phyloP scores from a whole-genome alignment of 2,113 vertebrate species.

The Oryzias celebensis region DNA sequence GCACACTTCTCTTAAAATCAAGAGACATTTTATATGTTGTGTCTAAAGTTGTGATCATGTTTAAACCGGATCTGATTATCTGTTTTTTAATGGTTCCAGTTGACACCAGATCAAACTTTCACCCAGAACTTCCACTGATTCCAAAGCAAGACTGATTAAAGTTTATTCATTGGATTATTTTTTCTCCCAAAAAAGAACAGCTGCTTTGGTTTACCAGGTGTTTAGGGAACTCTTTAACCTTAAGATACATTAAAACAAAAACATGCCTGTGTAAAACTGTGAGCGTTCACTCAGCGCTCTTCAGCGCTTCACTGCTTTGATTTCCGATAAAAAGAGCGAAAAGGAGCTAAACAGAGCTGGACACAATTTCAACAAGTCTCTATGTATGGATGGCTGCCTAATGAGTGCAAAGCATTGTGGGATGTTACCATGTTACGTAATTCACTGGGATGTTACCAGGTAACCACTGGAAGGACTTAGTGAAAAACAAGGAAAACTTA shows the following conservation, averaged over 20 bases:
- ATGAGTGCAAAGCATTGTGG: conserved; percentile 55
- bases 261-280: neutral
- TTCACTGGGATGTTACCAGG: conserved; percentile 23
- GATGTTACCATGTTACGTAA: conserved; percentile 4
- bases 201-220: conserved; percentile 4
- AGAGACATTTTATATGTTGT: no score
- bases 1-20: no score
- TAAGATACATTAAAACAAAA: accelerated
- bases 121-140: conserved; percentile 86
- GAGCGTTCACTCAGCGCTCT: neutral
- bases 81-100: conserved; percentile 43
- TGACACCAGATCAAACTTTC: conserved; percentile 77
- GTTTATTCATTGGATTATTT: conserved; percentile 81
- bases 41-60: conserved; percentile 36
- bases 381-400: conserved; percentile 53
- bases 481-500: conserved; percentile 17
- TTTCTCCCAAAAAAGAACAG: neutral
- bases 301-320: conserved; percentile 8
- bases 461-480: conserved; percentile 39
- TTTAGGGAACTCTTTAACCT: neutral
- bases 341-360: conserved; percentile 22
- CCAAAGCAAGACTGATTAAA: conserved; percentile 85
- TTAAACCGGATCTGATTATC: conserved; percentile 23
- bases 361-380: conserved; percentile 39
- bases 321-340: conserved; percentile 16